phyloP scores from a whole-genome alignment of 2,888 invertebrate genomes.

The Harmothoe impar region DNA sequence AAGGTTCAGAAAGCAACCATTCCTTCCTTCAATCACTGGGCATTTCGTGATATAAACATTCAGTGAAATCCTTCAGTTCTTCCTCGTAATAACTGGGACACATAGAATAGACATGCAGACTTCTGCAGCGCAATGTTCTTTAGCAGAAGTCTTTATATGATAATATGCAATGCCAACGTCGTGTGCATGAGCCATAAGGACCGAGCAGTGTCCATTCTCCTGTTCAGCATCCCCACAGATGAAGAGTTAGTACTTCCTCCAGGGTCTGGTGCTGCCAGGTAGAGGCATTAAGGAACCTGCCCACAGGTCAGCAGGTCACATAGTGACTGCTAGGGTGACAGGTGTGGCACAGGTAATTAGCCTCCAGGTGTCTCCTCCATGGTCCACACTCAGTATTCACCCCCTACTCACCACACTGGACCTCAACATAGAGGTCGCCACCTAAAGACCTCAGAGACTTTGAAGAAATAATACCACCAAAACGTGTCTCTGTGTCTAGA shows the following conservation, averaged over 20 bases:
- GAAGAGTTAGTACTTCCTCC: background rate
- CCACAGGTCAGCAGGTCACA: too few relatives aligned
- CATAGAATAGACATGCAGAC: background rate
- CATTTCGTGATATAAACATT: background rate
- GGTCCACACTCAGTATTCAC: background rate
- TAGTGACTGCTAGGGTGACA: background rate
- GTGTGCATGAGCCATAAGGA: background rate
- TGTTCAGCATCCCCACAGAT: constrained; percentile 15
- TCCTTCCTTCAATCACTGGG: background rate
- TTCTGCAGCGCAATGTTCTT: background rate
- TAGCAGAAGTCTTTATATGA: background rate
- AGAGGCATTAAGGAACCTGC: background rate
- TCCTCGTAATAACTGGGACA: background rate
- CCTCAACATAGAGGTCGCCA: background rate
- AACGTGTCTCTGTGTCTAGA: background rate
- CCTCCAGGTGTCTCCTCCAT: background rate
- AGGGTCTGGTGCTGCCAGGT: background rate
- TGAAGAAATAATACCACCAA: too few relatives aligned
- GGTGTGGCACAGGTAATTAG: background rate
- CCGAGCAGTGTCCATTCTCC: background rate
- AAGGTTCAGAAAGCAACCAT: background rate
- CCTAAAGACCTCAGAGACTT: too few relatives aligned
- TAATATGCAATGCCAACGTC: background rate
- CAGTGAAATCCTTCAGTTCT: constrained; percentile 11
- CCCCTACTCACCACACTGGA: background rate